Base-by-base conservation (phyloP, 2,888 invertebrate species). In the Sphecodes monilicornis region DNA sequence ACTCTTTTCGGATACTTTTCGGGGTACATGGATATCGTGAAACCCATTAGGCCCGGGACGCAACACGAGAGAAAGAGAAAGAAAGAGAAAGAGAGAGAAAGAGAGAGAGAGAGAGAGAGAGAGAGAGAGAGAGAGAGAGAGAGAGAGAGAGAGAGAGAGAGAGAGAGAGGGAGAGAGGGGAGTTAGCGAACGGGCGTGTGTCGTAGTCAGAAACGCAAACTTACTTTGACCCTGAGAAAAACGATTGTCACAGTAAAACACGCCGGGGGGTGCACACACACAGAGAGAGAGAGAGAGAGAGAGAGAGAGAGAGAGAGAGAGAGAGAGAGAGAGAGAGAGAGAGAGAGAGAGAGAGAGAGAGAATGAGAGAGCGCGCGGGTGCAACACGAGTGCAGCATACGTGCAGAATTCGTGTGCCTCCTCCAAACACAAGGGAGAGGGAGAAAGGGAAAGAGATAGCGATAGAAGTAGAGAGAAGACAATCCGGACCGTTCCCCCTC, bases 221-320 rank as follows among this genome's bases (percentile, higher is more conserved):
- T 60, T 60, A 54, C 54, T 54, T n/a, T 54, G 66, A 76, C 76
- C 50, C 66, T 68, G 76, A 50, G 68, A 66, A 76, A 46, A 68
- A 68, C 76, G 54, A 57, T 73, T 36, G 76, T 39, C 76, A 76
- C 68, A 68, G 36, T 76, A 66, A 76, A 46, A 50, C 50, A 66
- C 76, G 50, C 50, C 66, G 64, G 50, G 39, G 68, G 68, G 68
- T 39, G 36, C 39, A 39, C 1, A 22, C 1, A n/a, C 5, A n/a
- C n/a, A 6, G 22, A 22, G 22, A 22, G 1, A 50, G 50, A 22
- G 50, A 22, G 16, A 18, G 18, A 16, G 66, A 66, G 76, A 36
- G 66, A 22, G 68, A 29, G 43, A 13, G 0, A 13, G 3, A 43
- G 6, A 50, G 22, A 50, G 50, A 22, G 50, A 22, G 18, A 50